Percentiles rank a stretch among this genome's conserved stretches.
Evolutionary conservation across 2,113 vertebrate species (phyloP).

Genomic region (Podocnemis expansa): DNA sequence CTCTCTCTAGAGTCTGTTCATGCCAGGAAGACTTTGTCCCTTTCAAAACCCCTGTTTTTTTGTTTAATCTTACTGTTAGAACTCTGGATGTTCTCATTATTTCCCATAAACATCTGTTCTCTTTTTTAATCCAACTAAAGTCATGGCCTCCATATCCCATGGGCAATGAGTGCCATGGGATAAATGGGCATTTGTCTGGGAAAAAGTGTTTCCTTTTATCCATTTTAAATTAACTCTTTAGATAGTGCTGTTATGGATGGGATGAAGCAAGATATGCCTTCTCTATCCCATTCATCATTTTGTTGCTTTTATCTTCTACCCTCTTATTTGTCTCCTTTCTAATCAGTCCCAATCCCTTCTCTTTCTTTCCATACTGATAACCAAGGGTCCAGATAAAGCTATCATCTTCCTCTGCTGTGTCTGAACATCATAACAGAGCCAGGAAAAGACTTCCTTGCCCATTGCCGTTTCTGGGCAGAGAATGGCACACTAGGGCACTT

Average conservation of each 20-base stretch:
- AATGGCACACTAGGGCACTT: rapidly evolving
- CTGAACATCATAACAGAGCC: neutral
- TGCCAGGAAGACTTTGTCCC: neutral
- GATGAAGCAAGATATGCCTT: rapidly evolving
- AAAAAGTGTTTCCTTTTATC: neutral
- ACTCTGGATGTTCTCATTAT: neutral
- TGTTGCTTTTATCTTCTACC: neutral
- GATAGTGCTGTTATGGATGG: neutral
- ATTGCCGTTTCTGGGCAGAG: neutral
- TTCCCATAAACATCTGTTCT: neutral
- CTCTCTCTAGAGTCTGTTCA: rapidly evolving
- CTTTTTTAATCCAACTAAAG: rapidly evolving
- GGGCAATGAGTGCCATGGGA: neutral
- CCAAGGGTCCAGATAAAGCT: no score
- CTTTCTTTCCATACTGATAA: neutral
- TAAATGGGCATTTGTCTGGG: rapidly evolving
- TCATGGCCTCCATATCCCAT: rapidly evolving
- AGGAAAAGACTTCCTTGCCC: rapidly evolving
- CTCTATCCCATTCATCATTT: neutral
- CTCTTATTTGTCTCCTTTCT: neutral
- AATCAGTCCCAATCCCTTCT: neutral
- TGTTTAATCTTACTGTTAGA: neutral
- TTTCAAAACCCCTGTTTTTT: rapidly evolving
- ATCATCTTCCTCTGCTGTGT: neutral
- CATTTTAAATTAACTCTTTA: neutral